These are phyloP conservation scores for Deilephila porcellus DNA, from an alignment of 2,888 invertebrate species.

Conservation along the genomic window DNA sequence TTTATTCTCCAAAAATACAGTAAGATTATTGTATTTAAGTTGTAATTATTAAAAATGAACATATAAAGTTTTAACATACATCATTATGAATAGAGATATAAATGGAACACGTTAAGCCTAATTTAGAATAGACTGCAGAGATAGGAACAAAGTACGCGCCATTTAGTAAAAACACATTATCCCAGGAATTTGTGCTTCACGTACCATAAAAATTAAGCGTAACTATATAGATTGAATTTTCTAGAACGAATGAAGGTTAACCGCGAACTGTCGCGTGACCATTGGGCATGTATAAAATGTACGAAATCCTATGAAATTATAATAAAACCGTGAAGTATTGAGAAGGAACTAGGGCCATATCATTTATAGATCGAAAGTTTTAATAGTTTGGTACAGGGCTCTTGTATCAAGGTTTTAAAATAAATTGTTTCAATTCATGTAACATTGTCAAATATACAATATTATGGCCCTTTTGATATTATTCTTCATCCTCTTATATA, in stretches of 20 bases:
- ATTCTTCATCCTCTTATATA: too few relatives aligned
- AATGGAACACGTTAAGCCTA: too few relatives aligned
- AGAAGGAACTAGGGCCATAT: conserved; percentile 26
- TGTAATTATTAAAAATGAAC: too few relatives aligned
- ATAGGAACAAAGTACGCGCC: too few relatives aligned
- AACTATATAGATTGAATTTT: conserved; percentile 11
- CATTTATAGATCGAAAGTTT: conserved; percentile 32
- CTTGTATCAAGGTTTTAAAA: neutral
- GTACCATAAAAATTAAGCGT: conserved; percentile 21
- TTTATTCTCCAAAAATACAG: too few relatives aligned
- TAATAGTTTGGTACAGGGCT: neutral
- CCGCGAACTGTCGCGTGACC: conserved; percentile 12
- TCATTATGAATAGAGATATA: too few relatives aligned
- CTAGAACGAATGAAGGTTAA: conserved; percentile 14
- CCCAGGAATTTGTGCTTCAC: conserved; percentile 11
- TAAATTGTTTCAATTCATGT: neutral
- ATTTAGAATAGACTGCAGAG: too few relatives aligned
- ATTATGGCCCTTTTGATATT: too few relatives aligned
- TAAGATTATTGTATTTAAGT: too few relatives aligned
- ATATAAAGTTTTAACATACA: too few relatives aligned
- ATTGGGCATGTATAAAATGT: neutral
- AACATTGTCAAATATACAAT: neutral
- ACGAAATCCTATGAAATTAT: neutral
- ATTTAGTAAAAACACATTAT: conserved; percentile 8
- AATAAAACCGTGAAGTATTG: conserved; percentile 19